These are phyloP conservation scores for Papilio glaucus DNA, from an alignment of 1,140 invertebrate genomes.

Conservation along the genomic window DNA sequence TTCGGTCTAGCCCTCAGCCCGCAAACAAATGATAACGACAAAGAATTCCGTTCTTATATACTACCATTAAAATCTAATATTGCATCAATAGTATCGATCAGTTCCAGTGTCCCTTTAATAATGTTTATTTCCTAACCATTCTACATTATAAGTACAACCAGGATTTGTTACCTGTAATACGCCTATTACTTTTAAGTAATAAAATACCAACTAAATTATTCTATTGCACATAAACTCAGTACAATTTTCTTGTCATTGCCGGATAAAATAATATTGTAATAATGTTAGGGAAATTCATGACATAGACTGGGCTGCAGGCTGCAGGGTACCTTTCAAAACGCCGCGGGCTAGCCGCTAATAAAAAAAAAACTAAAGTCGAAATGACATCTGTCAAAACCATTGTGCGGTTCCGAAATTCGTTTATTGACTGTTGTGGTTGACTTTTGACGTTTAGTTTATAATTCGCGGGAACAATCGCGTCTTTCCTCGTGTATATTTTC, in stretches of 20 bases:
- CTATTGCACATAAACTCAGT: slow-evolving; percentile 20
- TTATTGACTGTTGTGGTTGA: slow-evolving; percentile 36
- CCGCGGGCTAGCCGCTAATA: slow-evolving; percentile 42
- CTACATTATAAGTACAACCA: not conserved
- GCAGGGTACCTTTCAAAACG: slow-evolving; percentile 21
- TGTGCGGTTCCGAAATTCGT: slow-evolving; percentile 47
- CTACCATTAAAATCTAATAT: too few species aligned
- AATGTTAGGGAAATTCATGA: slow-evolving; percentile 31
- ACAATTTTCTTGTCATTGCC: slow-evolving; percentile 37
- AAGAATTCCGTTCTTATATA: too few species aligned
- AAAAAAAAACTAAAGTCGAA: slow-evolving; percentile 40
- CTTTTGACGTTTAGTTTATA: slow-evolving; percentile 25
- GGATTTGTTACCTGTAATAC: slow-evolving; percentile 15
- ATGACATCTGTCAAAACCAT: slow-evolving; percentile 52
- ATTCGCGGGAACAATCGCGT: slow-evolving; percentile 41
- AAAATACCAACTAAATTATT: slow-evolving; percentile 14
- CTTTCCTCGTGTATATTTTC: slow-evolving; percentile 40
- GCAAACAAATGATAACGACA: too few species aligned
- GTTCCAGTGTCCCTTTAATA: not conserved
- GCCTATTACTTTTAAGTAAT: slow-evolving; percentile 14
- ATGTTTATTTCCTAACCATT: slow-evolving; percentile 7
- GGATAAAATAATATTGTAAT: slow-evolving; percentile 36
- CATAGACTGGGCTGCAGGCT: slow-evolving; percentile 8
- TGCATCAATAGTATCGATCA: not conserved
- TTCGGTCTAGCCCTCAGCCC: too few species aligned